phyloP scores from a whole-genome alignment of 2,797 vertebrate genomes.

The Megaceryle alcyon region DNA sequence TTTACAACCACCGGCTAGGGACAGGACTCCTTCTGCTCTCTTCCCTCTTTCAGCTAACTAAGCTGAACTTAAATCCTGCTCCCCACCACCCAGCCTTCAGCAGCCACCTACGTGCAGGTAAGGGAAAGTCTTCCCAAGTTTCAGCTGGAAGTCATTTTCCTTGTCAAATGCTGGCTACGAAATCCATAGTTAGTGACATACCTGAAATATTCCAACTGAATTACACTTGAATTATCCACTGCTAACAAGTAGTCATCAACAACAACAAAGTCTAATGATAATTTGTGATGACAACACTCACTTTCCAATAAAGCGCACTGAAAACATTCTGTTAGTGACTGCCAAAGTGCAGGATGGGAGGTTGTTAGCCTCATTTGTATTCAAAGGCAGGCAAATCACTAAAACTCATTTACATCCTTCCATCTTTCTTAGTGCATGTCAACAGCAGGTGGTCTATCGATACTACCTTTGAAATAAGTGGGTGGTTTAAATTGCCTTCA shows the following conservation, averaged over 20 bases:
- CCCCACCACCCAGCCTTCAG: neutral
- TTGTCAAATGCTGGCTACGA: constrained; percentile 17
- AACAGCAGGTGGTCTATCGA: constrained; percentile 89
- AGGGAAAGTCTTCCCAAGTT: constrained; percentile 2
- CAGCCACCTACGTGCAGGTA: neutral
- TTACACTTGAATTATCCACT: constrained; percentile 56
- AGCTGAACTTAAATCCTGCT: neutral
- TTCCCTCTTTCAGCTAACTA: neutral
- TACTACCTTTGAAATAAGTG: constrained; percentile 89
- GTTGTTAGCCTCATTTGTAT: constrained; percentile 88
- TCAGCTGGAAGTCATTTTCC: constrained; percentile 25
- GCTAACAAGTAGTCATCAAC: constrained; percentile 55
- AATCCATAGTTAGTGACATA: constrained; percentile 39
- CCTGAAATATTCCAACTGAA: constrained; percentile 39
- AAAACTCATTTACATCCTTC: constrained; percentile 91
- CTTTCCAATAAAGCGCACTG: constrained; percentile 57
- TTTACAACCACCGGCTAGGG: neutral
- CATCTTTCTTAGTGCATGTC: constrained; percentile 84
- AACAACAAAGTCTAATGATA: constrained; percentile 53
- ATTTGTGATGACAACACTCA: constrained; percentile 59
- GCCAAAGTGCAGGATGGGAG: constrained; percentile 76
- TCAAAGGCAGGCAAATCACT: constrained; percentile 87
- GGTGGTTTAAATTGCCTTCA: constrained; percentile 82
- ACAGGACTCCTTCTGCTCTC: neutral
- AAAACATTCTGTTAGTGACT: constrained; percentile 65